Percentiles rank a stretch among this genome's conserved stretches.
Conservation (phyloP, 2,888 invertebrate genomes). For the Nesidiocoris tenuis region DNA sequence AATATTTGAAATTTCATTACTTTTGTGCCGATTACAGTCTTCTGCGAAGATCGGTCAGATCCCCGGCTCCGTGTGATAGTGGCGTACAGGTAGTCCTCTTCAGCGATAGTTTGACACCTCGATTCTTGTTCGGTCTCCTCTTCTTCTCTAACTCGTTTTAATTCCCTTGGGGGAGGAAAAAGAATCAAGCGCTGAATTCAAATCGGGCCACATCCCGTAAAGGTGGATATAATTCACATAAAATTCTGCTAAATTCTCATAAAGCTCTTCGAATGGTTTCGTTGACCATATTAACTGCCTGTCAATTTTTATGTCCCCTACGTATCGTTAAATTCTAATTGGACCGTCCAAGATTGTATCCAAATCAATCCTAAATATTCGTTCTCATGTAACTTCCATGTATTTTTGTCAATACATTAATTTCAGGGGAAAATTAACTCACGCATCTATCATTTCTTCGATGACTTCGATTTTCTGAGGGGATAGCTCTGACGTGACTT, state of each 20-base stretch:
- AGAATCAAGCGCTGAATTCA: not conserved
- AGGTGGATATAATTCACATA: not conserved
- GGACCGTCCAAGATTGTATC: no score
- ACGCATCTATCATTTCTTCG: conserved; percentile 32
- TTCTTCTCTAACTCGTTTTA: conserved; percentile 22
- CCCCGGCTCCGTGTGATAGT: not conserved
- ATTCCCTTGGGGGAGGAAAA: not conserved
- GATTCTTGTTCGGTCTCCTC: conserved; percentile 14
- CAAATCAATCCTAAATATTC: no score
- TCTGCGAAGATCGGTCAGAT: not conserved
- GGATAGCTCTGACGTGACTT: conserved; percentile 10
- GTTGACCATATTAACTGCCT: no score
- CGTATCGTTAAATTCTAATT: no score
- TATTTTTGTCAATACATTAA: not conserved
- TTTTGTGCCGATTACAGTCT: not conserved
- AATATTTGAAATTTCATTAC: no score
- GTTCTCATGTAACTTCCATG: no score
- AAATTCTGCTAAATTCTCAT: not conserved
- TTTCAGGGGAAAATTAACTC: not conserved
- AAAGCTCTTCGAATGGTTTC: no score
- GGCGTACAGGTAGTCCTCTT: not conserved
- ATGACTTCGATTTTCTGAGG: conserved; percentile 29
- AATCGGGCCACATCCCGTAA: not conserved
- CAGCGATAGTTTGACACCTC: not conserved
- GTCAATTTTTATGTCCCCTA: no score